Conservation (phyloP, 2,113 vertebrate genomes). For the Ciconia boyciana region DNA sequence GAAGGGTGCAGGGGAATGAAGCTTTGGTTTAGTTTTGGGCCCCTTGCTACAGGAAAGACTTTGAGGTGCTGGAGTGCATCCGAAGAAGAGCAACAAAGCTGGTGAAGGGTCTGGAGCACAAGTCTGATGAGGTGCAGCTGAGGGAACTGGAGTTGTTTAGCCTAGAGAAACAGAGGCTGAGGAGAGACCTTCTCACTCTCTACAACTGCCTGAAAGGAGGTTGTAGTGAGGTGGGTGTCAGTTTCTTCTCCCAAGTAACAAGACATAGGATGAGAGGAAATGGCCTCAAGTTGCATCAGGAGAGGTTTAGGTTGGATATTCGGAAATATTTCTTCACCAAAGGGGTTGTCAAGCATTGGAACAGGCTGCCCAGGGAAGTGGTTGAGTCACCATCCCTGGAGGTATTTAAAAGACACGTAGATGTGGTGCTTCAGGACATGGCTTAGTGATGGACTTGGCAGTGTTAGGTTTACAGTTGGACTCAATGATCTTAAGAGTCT, state of each 20-base stretch:
- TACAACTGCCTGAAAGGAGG: background rate
- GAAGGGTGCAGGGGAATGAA: fast-evolving
- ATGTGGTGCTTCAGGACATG: background rate
- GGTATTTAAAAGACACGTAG: background rate
- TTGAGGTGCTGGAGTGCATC: fast-evolving
- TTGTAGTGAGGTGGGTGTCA: fast-evolving
- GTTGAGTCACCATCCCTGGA: background rate
- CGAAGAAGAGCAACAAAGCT: background rate
- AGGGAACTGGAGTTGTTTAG: background rate
- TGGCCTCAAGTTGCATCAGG: background rate
- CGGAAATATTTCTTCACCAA: background rate
- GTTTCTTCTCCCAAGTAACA: background rate
- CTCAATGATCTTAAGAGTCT: background rate
- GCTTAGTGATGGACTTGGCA: background rate
- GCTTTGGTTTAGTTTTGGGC: background rate
- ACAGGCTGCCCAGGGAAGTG: background rate
- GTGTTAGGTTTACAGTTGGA: background rate
- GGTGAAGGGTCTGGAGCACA: background rate
- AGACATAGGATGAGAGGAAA: background rate
- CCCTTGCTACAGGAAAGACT: background rate
- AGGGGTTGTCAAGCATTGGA: background rate
- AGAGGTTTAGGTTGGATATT: background rate
- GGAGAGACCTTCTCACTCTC: background rate
- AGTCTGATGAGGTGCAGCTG: fast-evolving
- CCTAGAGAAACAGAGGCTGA: background rate